Evolutionary conservation across 2,797 vertebrate species (phyloP).

Genomic region (Manis javanica): DNA sequence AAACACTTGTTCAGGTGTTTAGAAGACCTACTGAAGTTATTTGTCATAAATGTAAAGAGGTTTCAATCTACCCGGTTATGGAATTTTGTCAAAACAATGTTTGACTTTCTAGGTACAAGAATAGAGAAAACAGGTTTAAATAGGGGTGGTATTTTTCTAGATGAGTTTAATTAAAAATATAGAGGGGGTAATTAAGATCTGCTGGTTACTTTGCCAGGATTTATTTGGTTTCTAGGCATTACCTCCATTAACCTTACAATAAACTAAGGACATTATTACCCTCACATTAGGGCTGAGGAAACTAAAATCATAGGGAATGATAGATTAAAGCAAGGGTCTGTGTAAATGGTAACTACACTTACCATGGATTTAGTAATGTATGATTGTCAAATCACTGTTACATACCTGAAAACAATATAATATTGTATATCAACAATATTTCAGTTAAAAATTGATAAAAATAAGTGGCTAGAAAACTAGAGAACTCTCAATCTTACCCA

Average conservation of each 20-base stretch:
- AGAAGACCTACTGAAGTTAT: not conserved
- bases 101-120: not conserved
- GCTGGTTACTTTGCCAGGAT: not conserved
- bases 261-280: not conserved
- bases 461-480: not conserved
- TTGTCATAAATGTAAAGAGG: not conserved
- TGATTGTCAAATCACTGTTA: too few relatives aligned
- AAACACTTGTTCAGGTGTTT: not conserved
- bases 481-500: not conserved
- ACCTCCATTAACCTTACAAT: constrained; percentile 31
- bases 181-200: not conserved
- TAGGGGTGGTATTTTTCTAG: not conserved
- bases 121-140: not conserved
- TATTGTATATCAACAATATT: too few relatives aligned
- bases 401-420: too few relatives aligned
- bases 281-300: not conserved
- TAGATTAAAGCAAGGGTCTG: not conserved
- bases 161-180: not conserved
- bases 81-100: constrained; percentile 19
- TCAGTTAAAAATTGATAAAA: too few relatives aligned
- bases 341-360: not conserved
- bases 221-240: constrained; percentile 6
- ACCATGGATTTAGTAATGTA: too few relatives aligned
- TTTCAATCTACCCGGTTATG: not conserved
- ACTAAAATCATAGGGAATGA: not conserved